Conservation (phyloP, 2,888 invertebrate species). For the Plutella xylostella region DNA sequence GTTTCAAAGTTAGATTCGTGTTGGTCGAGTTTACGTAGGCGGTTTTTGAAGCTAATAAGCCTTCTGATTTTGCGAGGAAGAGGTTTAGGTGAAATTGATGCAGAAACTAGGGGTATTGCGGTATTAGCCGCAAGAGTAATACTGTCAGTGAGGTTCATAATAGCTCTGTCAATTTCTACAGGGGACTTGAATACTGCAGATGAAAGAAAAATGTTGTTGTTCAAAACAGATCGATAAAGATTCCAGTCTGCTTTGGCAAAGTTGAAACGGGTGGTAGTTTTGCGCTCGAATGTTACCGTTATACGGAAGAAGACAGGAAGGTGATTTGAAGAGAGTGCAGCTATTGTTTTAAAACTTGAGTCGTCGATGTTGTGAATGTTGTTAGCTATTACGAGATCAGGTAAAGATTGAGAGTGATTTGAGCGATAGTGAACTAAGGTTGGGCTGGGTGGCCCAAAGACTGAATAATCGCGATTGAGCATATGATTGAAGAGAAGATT, state of each 20-base stretch:
- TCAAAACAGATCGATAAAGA: conserved; percentile 2
- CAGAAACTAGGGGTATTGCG: background rate
- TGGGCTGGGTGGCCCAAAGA: background rate
- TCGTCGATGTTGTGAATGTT: background rate
- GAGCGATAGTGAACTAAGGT: background rate
- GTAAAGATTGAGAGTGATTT: background rate
- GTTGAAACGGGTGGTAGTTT: background rate
- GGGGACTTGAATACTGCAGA: background rate
- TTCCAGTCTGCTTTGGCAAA: conserved; percentile 5
- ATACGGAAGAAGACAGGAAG: background rate
- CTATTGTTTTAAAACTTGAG: background rate
- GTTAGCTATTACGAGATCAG: background rate
- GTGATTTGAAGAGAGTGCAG: background rate
- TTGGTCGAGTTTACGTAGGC: conserved; percentile 1
- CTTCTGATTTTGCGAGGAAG: conserved; percentile 3
- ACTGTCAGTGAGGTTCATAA: background rate
- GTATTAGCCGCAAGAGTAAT: conserved; percentile 2
- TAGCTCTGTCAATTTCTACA: conserved; percentile 1
- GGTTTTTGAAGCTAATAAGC: conserved; percentile 4
- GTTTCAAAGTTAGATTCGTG: background rate
- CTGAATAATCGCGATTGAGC: background rate
- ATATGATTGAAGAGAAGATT: background rate
- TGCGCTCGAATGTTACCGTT: background rate
- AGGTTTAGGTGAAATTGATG: background rate
- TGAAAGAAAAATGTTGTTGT: conserved; percentile 3